Base-by-base conservation (phyloP, 64 coral and sea anemone species). In the Pachyseris speciosa region DNA sequence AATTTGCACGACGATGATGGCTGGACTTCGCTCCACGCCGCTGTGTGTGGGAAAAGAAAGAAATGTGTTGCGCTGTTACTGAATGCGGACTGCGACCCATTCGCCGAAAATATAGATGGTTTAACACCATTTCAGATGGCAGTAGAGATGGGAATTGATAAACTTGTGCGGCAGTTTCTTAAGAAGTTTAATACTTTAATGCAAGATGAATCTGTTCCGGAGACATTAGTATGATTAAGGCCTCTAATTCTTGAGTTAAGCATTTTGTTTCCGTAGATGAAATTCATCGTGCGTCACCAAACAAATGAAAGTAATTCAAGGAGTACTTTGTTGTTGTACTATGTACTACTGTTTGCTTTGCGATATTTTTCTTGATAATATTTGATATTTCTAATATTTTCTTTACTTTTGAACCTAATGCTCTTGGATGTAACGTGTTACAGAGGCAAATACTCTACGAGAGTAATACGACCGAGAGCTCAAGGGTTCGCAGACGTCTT, bases 51-150 rank as follows among this genome's bases (percentile, higher is more conserved):
- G 1, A 61, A 93, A 20, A 83, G 71, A 9, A 83, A 45, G 3
- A 93, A 93, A 86, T 89, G 86, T 36, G 91, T 93, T 15, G 64
- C 63, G 13, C 3, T 97, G 25, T 65, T 97, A 5, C 16, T 85
- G 16, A 71, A 89, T 39, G 86, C 86, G 0, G 72, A 83, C 3
- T 85, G 69, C 9, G 69, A 97, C 37, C 77, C 74, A 5, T 94
- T 86, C 49, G 86, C 91, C 15, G 91, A 93, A 16, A 94, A 77
- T 61, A 36, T 27, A 15, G 95, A 97, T 55, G 90, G 86, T 11
- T 85, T 83, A 24, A 97, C 95, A 7, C 86, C 95, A 15, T 97
- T 97, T 63, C 95, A 97, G 41, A 97, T 97, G 95, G 95, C 95
- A 9, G 78, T 97, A 52, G 95, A 93, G 71, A 81, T 97, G 9